Evolutionary conservation across 2,888 invertebrate genomes (phyloP).

Genomic region (Pandemis heparana): DNA sequence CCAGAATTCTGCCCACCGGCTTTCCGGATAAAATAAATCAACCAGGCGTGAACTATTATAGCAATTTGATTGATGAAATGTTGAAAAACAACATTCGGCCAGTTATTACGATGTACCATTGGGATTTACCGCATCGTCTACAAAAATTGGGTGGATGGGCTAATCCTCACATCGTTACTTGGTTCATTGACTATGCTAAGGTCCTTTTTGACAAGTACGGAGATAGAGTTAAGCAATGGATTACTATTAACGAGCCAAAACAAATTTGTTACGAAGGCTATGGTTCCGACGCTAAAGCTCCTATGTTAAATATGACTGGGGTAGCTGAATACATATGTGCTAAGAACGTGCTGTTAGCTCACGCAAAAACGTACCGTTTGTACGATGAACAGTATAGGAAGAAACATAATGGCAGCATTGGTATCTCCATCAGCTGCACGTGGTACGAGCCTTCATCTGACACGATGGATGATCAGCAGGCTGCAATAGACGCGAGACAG

Average conservation of each 20-base stretch:
- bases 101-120: conserved; percentile 86
- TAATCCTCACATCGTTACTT: conserved; percentile 81
- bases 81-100: conserved; percentile 84
- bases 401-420: conserved; percentile 60
- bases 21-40: conserved; percentile 80
- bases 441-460: conserved; percentile 83
- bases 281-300: conserved; percentile 62
- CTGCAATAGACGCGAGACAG: conserved; percentile 80
- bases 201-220: conserved; percentile 80
- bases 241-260: conserved; percentile 86
- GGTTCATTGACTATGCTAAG: conserved; percentile 85
- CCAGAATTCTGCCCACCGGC: conserved; percentile 87
- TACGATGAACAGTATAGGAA: conserved; percentile 65
- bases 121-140: conserved; percentile 85
- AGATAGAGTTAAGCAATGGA: conserved; percentile 82
- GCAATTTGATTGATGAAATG: conserved; percentile 86
- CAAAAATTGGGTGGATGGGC: conserved; percentile 87
- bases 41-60: conserved; percentile 87
- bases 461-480: conserved; percentile 75
- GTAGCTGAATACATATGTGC: conserved; percentile 83
- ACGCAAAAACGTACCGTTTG: conserved; percentile 77
- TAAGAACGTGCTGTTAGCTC: conserved; percentile 85
- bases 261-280: conserved; percentile 71
- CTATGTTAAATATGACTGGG: conserved; percentile 69
- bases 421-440: conserved; percentile 66